These are phyloP conservation scores for Martes martes DNA, from an alignment of 2,113 vertebrate species.

Conservation along the genomic window DNA sequence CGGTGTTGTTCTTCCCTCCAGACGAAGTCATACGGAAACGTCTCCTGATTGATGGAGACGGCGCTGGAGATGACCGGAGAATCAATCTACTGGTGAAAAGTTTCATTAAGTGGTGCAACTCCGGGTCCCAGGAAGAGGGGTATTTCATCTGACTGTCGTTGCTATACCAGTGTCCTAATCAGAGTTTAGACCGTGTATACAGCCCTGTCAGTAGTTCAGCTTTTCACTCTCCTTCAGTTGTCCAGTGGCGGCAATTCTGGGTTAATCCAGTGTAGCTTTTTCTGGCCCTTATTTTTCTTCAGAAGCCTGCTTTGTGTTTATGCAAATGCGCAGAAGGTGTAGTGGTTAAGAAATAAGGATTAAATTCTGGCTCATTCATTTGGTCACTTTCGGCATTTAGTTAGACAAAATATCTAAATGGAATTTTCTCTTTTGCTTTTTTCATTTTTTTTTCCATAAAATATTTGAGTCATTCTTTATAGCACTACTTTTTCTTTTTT, in stretches of 20 bases:
- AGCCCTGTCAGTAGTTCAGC: neutral
- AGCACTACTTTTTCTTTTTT: neutral
- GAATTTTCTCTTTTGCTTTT: neutral
- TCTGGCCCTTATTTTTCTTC: neutral
- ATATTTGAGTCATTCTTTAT: neutral
- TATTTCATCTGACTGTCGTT: constrained; percentile 70
- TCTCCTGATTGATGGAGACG: constrained; percentile 97
- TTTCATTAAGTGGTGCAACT: constrained; percentile 97
- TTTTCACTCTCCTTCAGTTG: neutral
- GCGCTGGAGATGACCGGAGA: constrained; percentile 95
- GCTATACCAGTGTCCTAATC: neutral
- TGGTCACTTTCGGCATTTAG: neutral
- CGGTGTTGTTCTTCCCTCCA: constrained; percentile 67
- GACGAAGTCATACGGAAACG: constrained; percentile 98
- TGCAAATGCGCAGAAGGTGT: neutral
- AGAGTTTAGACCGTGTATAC: neutral
- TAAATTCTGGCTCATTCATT: constrained; percentile 2
- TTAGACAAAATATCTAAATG: neutral
- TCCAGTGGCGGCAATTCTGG: neutral
- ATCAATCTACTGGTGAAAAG: constrained; percentile 97
- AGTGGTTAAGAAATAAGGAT: neutral
- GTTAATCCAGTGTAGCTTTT: neutral
- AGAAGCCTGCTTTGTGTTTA: neutral
- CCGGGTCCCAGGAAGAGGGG: constrained; percentile 95
- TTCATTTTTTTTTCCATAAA: neutral